phyloP scores from a whole-genome alignment of 2,888 invertebrate species.

The Pteria penguin region DNA sequence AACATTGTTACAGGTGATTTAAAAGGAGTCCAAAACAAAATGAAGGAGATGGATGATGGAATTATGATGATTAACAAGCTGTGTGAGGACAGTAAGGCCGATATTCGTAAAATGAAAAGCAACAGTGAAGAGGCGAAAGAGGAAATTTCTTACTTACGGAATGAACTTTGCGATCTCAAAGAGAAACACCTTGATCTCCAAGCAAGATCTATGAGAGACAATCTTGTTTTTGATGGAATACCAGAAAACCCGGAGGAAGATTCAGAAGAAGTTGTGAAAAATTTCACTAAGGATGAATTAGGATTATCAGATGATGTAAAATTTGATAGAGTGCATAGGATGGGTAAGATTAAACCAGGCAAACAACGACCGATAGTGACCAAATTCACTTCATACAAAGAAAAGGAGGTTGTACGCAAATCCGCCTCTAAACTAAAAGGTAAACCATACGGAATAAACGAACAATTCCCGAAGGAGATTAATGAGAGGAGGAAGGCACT shows the following conservation, averaged over 20 bases:
- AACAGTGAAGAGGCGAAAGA: too few species aligned
- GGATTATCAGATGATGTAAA: conserved; percentile 2
- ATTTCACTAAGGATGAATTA: conserved; percentile 15
- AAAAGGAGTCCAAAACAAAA: too few species aligned
- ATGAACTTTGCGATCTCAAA: conserved; percentile 22
- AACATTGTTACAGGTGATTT: too few species aligned
- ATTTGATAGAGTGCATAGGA: conserved; percentile 33
- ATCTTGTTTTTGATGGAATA: conserved; percentile 19
- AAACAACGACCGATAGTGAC: conserved; percentile 32
- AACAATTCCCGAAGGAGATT: conserved; percentile 21
- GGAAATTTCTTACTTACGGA: too few species aligned
- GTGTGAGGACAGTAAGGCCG: too few species aligned
- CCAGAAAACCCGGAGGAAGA: conserved; percentile 16
- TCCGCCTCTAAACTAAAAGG: conserved; percentile 13
- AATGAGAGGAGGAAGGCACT: neutral
- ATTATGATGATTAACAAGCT: too few species aligned
- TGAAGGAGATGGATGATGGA: too few species aligned
- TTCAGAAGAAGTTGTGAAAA: conserved; percentile 7
- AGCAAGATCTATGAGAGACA: conserved; percentile 31
- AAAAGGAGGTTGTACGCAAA: conserved; percentile 31
- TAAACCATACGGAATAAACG: conserved; percentile 22
- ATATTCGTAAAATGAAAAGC: too few species aligned
- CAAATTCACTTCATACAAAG: conserved; percentile 36
- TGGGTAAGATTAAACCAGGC: conserved; percentile 13
- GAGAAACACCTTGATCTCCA: conserved; percentile 22